Percentiles rank a stretch among this genome's conserved stretches.
Evolutionary conservation across 1,140 invertebrate genomes (phyloP).

Genomic region (Drosophila pandora): DNA sequence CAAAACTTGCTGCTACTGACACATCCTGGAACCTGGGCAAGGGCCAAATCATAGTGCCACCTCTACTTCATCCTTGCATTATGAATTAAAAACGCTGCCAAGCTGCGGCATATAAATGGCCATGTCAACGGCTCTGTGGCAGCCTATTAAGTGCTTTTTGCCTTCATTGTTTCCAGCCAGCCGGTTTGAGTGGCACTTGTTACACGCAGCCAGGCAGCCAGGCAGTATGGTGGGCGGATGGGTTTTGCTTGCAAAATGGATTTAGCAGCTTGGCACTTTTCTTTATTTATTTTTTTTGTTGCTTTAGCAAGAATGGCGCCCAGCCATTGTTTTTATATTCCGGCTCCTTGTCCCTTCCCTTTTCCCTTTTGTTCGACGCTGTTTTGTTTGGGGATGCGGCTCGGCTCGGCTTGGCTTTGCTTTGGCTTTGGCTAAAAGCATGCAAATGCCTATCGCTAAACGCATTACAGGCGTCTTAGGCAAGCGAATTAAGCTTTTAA

Average conservation of each 20-base stretch:
- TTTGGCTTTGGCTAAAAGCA: slow-evolving; percentile 55
- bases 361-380: neutral
- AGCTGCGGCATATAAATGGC: slow-evolving; percentile 66
- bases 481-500: slow-evolving; percentile 42
- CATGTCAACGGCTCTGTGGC: slow-evolving; percentile 51
- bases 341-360: neutral
- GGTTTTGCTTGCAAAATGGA: slow-evolving; percentile 45
- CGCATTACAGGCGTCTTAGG: slow-evolving; percentile 58
- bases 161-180: slow-evolving; percentile 49
- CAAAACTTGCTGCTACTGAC: slow-evolving; percentile 38
- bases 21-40: slow-evolving; percentile 31
- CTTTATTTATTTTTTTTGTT: slow-evolving; percentile 3
- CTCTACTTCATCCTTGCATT: slow-evolving; percentile 34
- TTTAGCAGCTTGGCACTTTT: slow-evolving; percentile 41
- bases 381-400: slow-evolving; percentile 9
- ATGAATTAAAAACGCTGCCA: slow-evolving; percentile 70
- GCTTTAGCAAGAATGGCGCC: neutral
- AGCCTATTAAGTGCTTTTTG: slow-evolving; percentile 67
- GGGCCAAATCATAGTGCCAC: slow-evolving; percentile 16
- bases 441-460: slow-evolving; percentile 60
- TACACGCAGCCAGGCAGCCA: slow-evolving; percentile 39
- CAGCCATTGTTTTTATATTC: slow-evolving; percentile 18
- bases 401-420: slow-evolving; percentile 6
- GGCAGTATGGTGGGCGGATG: neutral
- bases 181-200: slow-evolving; percentile 67